A percentile compares a stretch with the other conserved stretches of the same genome.
These are phyloP conservation scores for Hydrophis major DNA, from an alignment of 2,797 vertebrate genomes.

Conservation along the genomic window DNA sequence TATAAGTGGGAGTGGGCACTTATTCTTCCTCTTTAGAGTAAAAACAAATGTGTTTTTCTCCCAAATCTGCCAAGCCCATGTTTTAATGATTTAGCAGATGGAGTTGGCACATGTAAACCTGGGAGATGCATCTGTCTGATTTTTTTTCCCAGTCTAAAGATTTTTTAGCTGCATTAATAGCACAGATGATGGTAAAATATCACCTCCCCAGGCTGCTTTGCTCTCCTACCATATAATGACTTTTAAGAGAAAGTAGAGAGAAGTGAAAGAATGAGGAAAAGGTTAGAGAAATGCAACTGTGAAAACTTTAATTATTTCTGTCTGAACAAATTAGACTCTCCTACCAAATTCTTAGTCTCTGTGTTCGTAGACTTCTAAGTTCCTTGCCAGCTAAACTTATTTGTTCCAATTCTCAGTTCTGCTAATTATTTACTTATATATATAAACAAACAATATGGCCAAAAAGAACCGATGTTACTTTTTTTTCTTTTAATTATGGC, in stretches of 20 bases:
- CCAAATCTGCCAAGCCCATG: conserved; percentile 67
- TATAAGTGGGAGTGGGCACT: conserved; percentile 55
- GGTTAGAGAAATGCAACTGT: conserved; percentile 49
- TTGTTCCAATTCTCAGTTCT: conserved; percentile 22
- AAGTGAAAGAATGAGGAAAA: conserved; percentile 55
- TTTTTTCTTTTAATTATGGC: neutral
- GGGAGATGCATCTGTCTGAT: conserved; percentile 73
- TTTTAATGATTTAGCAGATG: conserved; percentile 74
- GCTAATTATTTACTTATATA: conserved; percentile 24
- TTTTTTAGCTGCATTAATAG: conserved; percentile 65
- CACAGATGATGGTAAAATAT: conserved; percentile 59
- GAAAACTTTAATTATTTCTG: conserved; percentile 46
- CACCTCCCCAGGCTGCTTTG: conserved; percentile 60
- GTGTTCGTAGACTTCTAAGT: conserved; percentile 20
- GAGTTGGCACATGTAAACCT: conserved; percentile 72
- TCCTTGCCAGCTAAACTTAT: conserved; percentile 18
- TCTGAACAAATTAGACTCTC: conserved; percentile 34
- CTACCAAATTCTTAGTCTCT: conserved; percentile 28
- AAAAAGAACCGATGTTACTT: neutral
- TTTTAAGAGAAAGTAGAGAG: conserved; percentile 42
- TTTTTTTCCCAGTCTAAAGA: conserved; percentile 73
- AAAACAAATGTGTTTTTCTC: conserved; percentile 74
- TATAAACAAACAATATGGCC: conserved; percentile 19
- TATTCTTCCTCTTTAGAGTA: conserved; percentile 68
- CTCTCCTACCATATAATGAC: conserved; percentile 58